Base-by-base conservation (phyloP, 2,113 vertebrate species). In the Rhinolophus ferrumequinum region DNA sequence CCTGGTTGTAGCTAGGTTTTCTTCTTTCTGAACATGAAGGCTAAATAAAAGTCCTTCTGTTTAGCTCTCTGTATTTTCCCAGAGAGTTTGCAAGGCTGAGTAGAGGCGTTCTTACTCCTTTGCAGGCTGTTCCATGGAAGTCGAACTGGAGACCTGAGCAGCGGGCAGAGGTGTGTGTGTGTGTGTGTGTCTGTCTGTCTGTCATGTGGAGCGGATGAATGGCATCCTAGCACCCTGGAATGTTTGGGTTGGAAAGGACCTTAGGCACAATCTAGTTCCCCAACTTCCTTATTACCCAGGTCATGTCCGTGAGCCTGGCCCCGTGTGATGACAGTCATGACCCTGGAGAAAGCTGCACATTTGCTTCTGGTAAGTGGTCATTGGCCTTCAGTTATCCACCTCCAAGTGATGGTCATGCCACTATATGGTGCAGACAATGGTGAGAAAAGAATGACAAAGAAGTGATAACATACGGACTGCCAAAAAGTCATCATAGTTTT, bases 1-100 rank as follows among this genome's bases (percentile, higher is more conserved):
- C 16, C 24, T 79, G 85, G 64, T 4, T 66, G 38, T 0, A 19
- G 38, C 70, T 95, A 90, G 79, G 44, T 26, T 28, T 98, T 87
- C 69, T 35, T 41, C 7, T 1, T 82, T 41, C 67, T 47, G 95
- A 86, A n/a, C 19, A 8, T 64, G 12, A 28, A 41, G 38, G 41
- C 28, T 33, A 84, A 91, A 58, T 28, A 14, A 88, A 44, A 47
- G 24, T 7, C 47, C 60, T 44, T 64, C 87, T 64, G 10, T 33
- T 72, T 22, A 75, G 77, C 35, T 35, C 24, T 56, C 41, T 54
- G 33, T 24, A 54, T 58, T 85, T 84, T 69, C 79, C 60, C 69
- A 41, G 44, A 1, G 16, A 38, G 56, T 33, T 33, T 21, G 22
- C 24, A 22, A 66, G 35, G 21, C 80, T 41, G 52, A 33, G 47